These are phyloP conservation scores for Gibbula magus DNA, from an alignment of 2,888 invertebrate species.

Conservation along the genomic window DNA sequence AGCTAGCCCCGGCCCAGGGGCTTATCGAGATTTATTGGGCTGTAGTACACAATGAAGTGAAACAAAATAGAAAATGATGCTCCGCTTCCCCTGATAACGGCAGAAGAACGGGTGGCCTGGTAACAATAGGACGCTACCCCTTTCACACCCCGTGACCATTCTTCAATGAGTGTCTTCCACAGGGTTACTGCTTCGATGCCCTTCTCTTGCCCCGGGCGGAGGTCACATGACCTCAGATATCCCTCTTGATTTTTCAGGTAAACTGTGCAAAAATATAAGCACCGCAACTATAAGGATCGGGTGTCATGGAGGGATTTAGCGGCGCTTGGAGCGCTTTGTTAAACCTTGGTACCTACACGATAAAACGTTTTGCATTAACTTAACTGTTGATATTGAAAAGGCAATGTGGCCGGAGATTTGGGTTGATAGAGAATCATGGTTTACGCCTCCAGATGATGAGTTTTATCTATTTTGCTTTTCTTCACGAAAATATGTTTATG, in stretches of 20 bases:
- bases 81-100: not conserved
- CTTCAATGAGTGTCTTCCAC: too few species aligned
- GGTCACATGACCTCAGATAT: not conserved
- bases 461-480: too few species aligned
- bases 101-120: not conserved
- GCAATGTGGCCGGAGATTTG: not conserved
- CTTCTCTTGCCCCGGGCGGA: not conserved
- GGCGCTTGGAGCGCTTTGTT: not conserved
- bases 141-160: not conserved
- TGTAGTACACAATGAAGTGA: not conserved
- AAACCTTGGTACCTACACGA: not conserved
- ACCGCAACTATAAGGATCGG: not conserved
- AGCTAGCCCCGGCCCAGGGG: not conserved
- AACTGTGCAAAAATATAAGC: conserved; percentile 4
- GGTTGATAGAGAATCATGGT: not conserved
- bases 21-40: not conserved
- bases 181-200: not conserved
- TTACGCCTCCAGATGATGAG: too few species aligned
- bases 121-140: not conserved
- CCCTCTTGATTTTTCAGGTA: conserved; percentile 3
- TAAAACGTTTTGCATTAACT: conserved; percentile 10
- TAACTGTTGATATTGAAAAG: not conserved
- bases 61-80: conserved; percentile 8
- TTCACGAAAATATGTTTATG: too few species aligned
- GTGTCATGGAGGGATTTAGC: not conserved